These are phyloP conservation scores for Rhinichthys klamathensis DNA, from an alignment of 2,113 vertebrate genomes.

Conservation along the genomic window DNA sequence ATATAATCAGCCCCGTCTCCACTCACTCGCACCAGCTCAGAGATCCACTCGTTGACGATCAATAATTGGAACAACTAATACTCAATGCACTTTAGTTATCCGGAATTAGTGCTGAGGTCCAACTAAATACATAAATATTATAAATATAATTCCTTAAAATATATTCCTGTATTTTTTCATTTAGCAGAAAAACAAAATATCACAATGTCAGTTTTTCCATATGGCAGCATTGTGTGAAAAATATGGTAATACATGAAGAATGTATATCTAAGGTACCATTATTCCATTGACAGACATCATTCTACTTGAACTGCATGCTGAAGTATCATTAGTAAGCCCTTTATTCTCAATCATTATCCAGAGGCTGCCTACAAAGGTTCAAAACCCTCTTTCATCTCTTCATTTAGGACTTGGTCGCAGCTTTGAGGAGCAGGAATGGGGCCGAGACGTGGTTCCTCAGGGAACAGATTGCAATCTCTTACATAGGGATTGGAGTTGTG, in stretches of 20 bases:
- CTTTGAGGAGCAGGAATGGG: constrained; percentile 31
- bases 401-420: constrained; percentile 35
- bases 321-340: constrained; percentile 30
- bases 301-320: constrained; percentile 11
- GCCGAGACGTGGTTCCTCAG: constrained; percentile 30
- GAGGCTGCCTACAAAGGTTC: constrained; percentile 6
- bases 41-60: no score
- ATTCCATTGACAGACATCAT: not conserved
- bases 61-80: no score
- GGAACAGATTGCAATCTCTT: constrained; percentile 37
- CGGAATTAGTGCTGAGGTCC: no score
- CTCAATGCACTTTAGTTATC: no score
- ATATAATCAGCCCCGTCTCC: no score
- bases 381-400: constrained; percentile 39
- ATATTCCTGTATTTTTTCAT: no score
- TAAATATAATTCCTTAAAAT: no score
- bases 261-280: not conserved
- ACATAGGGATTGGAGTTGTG: not conserved
- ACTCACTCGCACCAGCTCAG: no score
- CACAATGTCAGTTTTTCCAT: not conserved
- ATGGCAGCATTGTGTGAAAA: not conserved
- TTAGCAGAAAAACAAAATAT: no score
- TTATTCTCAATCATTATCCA: constrained; percentile 28
- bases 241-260: not conserved
- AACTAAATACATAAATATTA: no score